Base-by-base conservation (phyloP, 2,888 invertebrate genomes). In the Ferdinandea cuprea region DNA sequence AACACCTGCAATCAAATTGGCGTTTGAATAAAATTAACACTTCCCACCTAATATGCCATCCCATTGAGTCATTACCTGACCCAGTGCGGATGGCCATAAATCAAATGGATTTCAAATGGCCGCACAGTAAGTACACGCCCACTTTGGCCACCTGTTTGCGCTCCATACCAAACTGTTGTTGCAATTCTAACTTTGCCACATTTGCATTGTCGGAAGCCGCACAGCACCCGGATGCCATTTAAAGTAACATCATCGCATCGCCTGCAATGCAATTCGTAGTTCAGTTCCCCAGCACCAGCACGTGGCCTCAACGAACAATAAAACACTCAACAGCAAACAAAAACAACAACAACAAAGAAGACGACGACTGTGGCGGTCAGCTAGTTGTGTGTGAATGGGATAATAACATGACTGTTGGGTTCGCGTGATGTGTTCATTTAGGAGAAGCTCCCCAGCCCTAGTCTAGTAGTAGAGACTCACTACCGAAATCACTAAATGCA, bases 391-490 rank as follows among this genome's bases (percentile, higher is more conserved):
- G 83, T 78, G 83, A 83, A 83, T 83, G 83, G 66, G 83, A 83
- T 83, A 83, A 83, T 83, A 83, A 83, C 77, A 77, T 78, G 78
- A 78, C 77, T 78, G 66, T 71, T 83, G 77, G 83, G 72, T 44
- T 83, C 61, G 83, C 83, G 83, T 83, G 83, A 83, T 78, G 83
- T 83, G 72, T 83, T 83, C 83, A 83, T 83, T 83, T 78, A 78
- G 61, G n/a, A 77, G 66, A 61, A 48, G 59, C 30, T 56, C 61
- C 58, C 59, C 71, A 44, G 17, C 30, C 63, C 63, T 35, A 66
- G 37, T 50, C 44, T 54, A 68, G 59, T 68, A 35, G 56, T 28
- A 44, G 21, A 69, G 69, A 13, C 46, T 13, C 48, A 61, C 63
- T 74, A 71, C 66, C 71, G 28, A 81, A 81, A 76, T 66, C 50